Percentiles rank a stretch among this genome's conserved stretches.
These are phyloP conservation scores for Antechinus stuartii DNA, from an alignment of 2,113 vertebrate genomes.

Conservation along the genomic window DNA sequence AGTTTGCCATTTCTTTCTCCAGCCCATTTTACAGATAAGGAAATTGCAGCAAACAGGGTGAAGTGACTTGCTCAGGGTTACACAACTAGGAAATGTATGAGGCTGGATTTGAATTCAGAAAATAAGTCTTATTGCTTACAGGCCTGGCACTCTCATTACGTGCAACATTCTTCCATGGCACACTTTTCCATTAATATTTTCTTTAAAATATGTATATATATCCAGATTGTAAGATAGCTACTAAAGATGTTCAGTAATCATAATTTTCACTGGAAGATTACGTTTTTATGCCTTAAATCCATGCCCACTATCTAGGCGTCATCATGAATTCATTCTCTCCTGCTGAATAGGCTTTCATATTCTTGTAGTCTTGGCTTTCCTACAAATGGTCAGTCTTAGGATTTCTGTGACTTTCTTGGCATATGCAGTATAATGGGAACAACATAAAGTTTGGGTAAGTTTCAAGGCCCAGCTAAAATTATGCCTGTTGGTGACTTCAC, in stretches of 20 bases:
- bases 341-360: neutral
- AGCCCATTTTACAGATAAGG: neutral
- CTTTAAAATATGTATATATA: neutral
- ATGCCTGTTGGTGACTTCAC: neutral
- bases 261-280: neutral
- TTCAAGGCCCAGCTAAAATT: neutral
- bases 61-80: neutral
- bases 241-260: neutral
- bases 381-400: neutral
- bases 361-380: neutral
- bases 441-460: neutral
- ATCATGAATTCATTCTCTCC: neutral
- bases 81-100: neutral
- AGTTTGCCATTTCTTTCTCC: too few relatives aligned
- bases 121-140: neutral
- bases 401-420: neutral
- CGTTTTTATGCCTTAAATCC: neutral
- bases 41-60: neutral
- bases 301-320: neutral
- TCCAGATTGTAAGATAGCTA: neutral
- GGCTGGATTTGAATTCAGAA: neutral
- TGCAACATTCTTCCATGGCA: neutral
- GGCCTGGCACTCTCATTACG: neutral
- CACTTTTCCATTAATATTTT: neutral
- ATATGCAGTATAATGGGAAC: neutral